These are phyloP conservation scores for Drosophila jambulina DNA, from an alignment of 1,140 invertebrate species.

Conservation along the genomic window DNA sequence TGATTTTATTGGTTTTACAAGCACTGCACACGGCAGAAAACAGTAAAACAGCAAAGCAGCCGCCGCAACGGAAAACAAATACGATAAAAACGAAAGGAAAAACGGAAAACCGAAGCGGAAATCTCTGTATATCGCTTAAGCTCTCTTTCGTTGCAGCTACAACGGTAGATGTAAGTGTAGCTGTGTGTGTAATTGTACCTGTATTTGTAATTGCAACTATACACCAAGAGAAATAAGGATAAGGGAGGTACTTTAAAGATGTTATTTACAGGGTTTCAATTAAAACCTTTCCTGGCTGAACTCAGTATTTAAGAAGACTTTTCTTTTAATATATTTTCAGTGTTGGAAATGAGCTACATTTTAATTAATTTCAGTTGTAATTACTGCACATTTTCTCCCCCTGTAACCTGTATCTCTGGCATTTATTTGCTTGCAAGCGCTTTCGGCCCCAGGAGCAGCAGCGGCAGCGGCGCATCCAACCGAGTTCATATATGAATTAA, in stretches of 20 bases:
- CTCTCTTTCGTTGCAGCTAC: slow-evolving; percentile 37
- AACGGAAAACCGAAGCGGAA: slow-evolving; percentile 8
- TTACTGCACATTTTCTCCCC: background rate
- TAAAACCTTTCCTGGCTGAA: fast-evolving
- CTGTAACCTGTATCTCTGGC: slow-evolving; percentile 15
- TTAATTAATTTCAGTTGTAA: background rate
- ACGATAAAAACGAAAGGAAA: slow-evolving; percentile 13
- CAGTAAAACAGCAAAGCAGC: slow-evolving; percentile 19
- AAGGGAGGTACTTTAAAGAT: fast-evolving
- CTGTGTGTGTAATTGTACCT: slow-evolving; percentile 3
- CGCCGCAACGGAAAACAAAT: slow-evolving; percentile 12
- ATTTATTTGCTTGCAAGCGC: slow-evolving; percentile 71
- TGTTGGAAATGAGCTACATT: background rate
- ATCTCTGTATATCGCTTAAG: slow-evolving; percentile 50
- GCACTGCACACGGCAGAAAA: slow-evolving; percentile 51
- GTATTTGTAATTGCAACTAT: slow-evolving; percentile 5
- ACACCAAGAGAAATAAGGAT: background rate
- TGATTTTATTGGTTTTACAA: slow-evolving; percentile 81
- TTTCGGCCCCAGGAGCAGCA: slow-evolving; percentile 32
- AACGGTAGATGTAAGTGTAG: background rate
- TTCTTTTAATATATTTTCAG: background rate
- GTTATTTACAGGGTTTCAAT: too few species aligned
- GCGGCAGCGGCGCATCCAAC: slow-evolving; percentile 14
- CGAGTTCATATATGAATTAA: slow-evolving; percentile 67
- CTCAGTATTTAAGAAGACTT: background rate